Evolutionary conservation across 2,113 vertebrate genomes (phyloP), one percentile per base, ranked within the genome.

Genomic region (Equus przewalskii): DNA sequence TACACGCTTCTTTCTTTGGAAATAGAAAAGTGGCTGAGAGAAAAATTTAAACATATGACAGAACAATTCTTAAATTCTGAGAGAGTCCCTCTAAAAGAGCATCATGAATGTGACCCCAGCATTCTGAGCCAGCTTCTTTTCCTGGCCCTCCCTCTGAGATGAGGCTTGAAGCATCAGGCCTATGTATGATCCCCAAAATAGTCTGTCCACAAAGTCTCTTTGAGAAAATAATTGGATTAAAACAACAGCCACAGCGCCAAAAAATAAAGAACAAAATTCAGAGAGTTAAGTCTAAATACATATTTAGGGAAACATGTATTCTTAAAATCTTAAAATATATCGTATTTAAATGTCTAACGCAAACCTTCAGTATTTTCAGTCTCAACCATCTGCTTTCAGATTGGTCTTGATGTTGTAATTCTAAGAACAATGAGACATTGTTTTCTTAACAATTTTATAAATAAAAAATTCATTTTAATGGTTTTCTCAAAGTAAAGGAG

Each of bases 391-490:
- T 76, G 36, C 41, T 67, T 89, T 87, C 62, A 75, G 65, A 28
- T 76, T 83, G 88, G 30, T 24, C 62, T 85, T 80, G 16, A 18
- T 4, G 87, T 62, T 75, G 44, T 60, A 86, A 76, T 95, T 81
- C 51, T 94, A 84, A 75, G 21, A 95, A 87, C 24, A 87, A 88
- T 51, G 5, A 2, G 3, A 82, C 36, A 41, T 69, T 70, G 51
- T 90, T 96, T 91, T 5, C 75, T 91, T 60, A 76, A 84, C 3
- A 44, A 56, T 94, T 70, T 76, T 60, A 7, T 64, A 91, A 91
- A 46, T 56, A 65, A 72, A 89, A 64, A 24, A 51, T 0, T 4
- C 7, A 70, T 84, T 72, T 96, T 60, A 89, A 60, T 90, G 36
- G 81, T 76, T 88, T 96, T 91, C 8, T 7, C 33, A 78, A 92